Evolutionary conservation across 1,140 invertebrate genomes (phyloP), one percentile per base, ranked within the genome.

Genomic region (Chionoecetes opilio): DNA sequence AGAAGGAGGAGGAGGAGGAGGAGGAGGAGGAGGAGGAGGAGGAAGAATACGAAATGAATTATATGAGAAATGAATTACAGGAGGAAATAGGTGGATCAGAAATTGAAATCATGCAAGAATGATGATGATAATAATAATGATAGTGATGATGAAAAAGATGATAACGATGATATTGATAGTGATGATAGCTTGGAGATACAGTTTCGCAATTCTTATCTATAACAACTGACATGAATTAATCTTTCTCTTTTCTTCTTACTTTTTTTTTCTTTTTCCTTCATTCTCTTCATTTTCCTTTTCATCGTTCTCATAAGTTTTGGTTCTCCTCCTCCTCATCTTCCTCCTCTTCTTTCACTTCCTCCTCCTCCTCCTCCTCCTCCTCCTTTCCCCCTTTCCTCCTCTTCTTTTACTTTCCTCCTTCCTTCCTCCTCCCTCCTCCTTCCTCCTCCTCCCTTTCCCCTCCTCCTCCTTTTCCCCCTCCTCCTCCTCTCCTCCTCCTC

Each of bases 371-470:
- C n/a, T 75, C 8, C 63, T 75, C 21, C n/a, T 63, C 9, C 53
- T 63, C 53, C 53, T 63, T 21, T 1, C n/a, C 8, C 21, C 6
- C 8, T 2, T 38, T 37, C 86, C 21, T 21, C 35, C 34, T 88
- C 34, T n/a, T 38, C 21, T 41, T 37, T 5, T 3, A 29, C 14
- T n/a, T 26, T 38, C 17, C 21, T 37, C 34, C 21, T 8, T 26
- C 86, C 29, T 41, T 11, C 35, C 21, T 29, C 21, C 29, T 88
- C 34, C 21, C 41, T 82, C 89, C 41, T n/a, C 32, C 34, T 91
- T 26, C 11, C 38, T 46, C 88, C 3, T 37, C 11, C 88, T 91
- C 88, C 29, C 88, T 41, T 46, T 91, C 37, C n/a, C 88, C 53
- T 46, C 2, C 5, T 46, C n/a, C 46, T 53, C 21, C 46, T 53